Evolutionary conservation across 1,140 invertebrate species (phyloP).

Genomic region (Musca domestica): DNA sequence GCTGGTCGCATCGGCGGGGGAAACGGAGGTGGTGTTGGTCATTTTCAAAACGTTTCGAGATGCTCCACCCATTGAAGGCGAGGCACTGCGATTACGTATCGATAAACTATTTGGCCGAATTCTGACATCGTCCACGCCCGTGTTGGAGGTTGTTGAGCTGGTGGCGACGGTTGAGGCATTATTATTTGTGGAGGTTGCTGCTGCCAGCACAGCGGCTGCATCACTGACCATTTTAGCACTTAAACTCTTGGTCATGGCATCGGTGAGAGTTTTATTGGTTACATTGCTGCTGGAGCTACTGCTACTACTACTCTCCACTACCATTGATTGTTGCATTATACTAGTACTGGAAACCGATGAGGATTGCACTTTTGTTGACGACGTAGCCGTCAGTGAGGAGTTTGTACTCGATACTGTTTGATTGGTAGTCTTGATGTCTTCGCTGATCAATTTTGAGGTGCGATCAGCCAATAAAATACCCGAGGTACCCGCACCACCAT

Average conservation of each 20-base stretch:
- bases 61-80: slow-evolving; percentile 12
- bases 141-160: slow-evolving; percentile 19
- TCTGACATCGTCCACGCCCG: slow-evolving; percentile 41
- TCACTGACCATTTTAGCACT: slow-evolving; percentile 29
- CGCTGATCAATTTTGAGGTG: slow-evolving; percentile 41
- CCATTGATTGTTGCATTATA: slow-evolving; percentile 41
- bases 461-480: slow-evolving; percentile 33
- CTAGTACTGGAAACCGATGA: slow-evolving; percentile 43
- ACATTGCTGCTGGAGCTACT: slow-evolving; percentile 30
- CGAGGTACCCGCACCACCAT: slow-evolving; percentile 18
- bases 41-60: slow-evolving; percentile 8
- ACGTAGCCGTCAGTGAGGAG: slow-evolving; percentile 17
- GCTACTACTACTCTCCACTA: slow-evolving; percentile 37
- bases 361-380: slow-evolving; percentile 49
- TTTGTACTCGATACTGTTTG: slow-evolving; percentile 19
- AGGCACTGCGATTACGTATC: slow-evolving; percentile 49
- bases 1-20: slow-evolving; percentile 14
- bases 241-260: slow-evolving; percentile 28
- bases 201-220: slow-evolving; percentile 36
- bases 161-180: slow-evolving; percentile 28
- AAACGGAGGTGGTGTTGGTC: slow-evolving; percentile 5
- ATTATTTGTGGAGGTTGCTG: slow-evolving; percentile 35
- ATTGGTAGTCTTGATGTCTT: slow-evolving; percentile 27
- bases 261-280: slow-evolving; percentile 18
- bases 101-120: slow-evolving; percentile 46